Base-by-base conservation (phyloP, 2,113 vertebrate species). In the Aspiorhynchus laticeps region DNA sequence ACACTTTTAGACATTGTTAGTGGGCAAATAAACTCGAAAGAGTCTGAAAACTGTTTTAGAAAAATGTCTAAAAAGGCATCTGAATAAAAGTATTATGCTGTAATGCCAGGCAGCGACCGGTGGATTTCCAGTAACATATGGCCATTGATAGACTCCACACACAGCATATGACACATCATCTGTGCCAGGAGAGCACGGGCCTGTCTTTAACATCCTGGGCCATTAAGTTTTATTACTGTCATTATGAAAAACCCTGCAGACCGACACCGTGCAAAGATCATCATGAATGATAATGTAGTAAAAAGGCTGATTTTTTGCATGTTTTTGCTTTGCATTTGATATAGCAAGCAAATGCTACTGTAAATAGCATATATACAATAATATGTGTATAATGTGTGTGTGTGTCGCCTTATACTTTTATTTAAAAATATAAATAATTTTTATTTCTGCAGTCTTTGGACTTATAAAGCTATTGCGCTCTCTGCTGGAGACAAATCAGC, bases 91-190 rank as follows among this genome's bases (percentile, higher is more conserved):
- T 6, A 12, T 38, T 75, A 43, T 28, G 24, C 28, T n/a, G 3
- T 63, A 63, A 80, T 80, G n/a, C 2, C 79, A 80, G 7, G 3
- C 5, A 43, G 56, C 17, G 56, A 38, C 36, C 7, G 7, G 78
- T 43, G 79, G 24, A 43, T 81, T 80, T 63, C 36, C 36, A 41
- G 24, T 28, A 81, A 65, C 80, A 81, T 65, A 46, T 65, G 38
- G 36, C 59, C 36, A 61, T 65, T 15, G 19, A 65, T 63, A 43
- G 36, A 63, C 36, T 28, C 14, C 33, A 63, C 79, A 6, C 33
- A 63, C 79, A 6, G 33, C 53, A 80, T 61, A 61, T 56, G 28
- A 61, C 36, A 14, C 31, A 24, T 14, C 2, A 41, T 26, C 79
- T 17, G 79, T 81, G 56, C 79, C 38, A 43, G 36, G 33, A 80